Evolutionary conservation across 2,113 vertebrate species (phyloP).

Genomic region (Pan paniscus): DNA sequence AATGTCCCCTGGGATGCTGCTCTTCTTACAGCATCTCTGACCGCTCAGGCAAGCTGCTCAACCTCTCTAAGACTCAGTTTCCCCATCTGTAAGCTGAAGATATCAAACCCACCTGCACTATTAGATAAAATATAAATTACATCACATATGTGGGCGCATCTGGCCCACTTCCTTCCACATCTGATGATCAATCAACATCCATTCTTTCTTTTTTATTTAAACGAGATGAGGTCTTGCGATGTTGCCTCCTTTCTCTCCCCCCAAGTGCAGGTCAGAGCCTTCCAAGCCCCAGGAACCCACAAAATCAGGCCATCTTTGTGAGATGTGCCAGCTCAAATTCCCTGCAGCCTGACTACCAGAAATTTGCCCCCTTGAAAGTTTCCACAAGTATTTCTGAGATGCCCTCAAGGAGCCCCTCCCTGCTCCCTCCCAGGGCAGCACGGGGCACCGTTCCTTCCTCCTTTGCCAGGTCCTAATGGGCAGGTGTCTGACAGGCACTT

Average conservation of each 20-base stretch:
- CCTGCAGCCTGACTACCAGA: background rate
- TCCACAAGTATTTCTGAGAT: background rate
- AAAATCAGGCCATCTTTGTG: accelerated
- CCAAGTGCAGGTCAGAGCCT: background rate
- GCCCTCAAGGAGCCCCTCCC: background rate
- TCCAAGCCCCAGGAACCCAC: background rate
- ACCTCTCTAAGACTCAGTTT: background rate
- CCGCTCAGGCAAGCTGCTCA: background rate
- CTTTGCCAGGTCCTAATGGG: background rate
- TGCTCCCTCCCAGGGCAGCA: background rate
- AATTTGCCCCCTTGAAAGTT: background rate
- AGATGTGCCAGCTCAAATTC: background rate
- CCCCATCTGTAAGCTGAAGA: background rate
- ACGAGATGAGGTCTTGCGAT: too few relatives aligned
- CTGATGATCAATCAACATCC: background rate
- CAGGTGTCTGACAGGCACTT: background rate
- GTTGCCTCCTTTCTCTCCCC: background rate
- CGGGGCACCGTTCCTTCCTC: accelerated
- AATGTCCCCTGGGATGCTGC: background rate
- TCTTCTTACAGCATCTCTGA: background rate
- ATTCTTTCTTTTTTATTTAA: too few relatives aligned
- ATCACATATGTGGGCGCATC: accelerated
- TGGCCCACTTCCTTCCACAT: background rate
- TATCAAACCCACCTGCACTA: background rate
- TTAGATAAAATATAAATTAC: too few relatives aligned